Percentiles rank a stretch among this genome's conserved stretches.
These are phyloP conservation scores for Erebia epiphron DNA, from an alignment of 2,888 invertebrate genomes.

Conservation along the genomic window DNA sequence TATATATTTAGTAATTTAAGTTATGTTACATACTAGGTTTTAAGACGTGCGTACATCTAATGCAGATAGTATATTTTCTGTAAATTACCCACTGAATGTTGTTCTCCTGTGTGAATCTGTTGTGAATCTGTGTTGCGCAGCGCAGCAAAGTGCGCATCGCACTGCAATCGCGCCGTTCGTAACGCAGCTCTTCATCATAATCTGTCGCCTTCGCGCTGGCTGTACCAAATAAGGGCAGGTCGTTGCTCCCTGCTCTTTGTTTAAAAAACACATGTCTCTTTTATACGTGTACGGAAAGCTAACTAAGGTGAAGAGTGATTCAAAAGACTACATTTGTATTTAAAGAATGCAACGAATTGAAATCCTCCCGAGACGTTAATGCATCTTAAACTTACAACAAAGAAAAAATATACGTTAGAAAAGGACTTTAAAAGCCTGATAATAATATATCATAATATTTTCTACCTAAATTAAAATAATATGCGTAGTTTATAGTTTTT, in stretches of 20 bases:
- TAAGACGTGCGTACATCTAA: background rate
- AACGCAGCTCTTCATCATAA: constrained; percentile 44
- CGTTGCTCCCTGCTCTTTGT: constrained; percentile 73
- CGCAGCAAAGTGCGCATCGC: constrained; percentile 13
- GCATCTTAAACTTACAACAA: constrained; percentile 31
- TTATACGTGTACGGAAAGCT: constrained; percentile 67
- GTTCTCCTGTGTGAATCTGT: too few species aligned
- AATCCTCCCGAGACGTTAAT: constrained; percentile 46
- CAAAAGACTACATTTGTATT: constrained; percentile 51
- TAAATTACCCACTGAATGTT: background rate
- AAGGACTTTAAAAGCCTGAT: background rate
- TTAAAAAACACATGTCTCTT: constrained; percentile 69
- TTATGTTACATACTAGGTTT: too few species aligned
- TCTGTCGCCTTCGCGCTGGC: constrained; percentile 51
- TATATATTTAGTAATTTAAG: too few species aligned
- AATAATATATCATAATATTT: background rate
- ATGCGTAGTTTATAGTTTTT: constrained; percentile 14
- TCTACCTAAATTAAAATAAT: background rate
- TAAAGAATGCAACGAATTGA: constrained; percentile 52
- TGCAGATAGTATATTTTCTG: background rate
- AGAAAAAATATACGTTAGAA: constrained; percentile 19
- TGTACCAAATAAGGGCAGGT: constrained; percentile 76
- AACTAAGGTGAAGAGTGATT: constrained; percentile 61
- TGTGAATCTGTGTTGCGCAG: constrained; percentile 14
- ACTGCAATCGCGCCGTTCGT: constrained; percentile 20